Evolutionary conservation across 2,888 invertebrate species (phyloP).

Genomic region (Lochmaea capreae): DNA sequence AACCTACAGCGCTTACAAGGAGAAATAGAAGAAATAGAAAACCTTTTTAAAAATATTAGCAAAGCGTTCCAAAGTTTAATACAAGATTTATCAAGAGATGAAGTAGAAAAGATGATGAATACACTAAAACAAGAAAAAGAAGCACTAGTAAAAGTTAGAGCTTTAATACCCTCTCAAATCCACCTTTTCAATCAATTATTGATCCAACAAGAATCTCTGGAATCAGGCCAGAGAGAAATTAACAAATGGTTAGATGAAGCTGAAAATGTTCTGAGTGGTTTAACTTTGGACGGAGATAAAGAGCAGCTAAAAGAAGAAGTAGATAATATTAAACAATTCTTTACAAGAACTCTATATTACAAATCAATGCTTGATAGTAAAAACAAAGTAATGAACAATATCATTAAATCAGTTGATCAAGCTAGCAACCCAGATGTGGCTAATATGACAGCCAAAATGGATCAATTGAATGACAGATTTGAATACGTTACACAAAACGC

Average conservation of each 20-base stretch:
- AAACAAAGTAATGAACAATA: constrained; percentile 91
- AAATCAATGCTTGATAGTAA: constrained; percentile 95
- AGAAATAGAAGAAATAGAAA: constrained; percentile 89
- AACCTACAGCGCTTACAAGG: constrained; percentile 80
- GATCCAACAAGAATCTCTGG: constrained; percentile 90
- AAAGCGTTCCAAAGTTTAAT: constrained; percentile 92
- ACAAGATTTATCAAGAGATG: constrained; percentile 88
- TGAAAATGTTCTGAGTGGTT: constrained; percentile 76
- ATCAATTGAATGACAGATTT: constrained; percentile 86
- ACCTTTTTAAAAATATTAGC: constrained; percentile 89
- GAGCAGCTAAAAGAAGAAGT: constrained; percentile 81
- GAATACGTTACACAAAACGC: constrained; percentile 81
- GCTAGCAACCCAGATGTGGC: constrained; percentile 81
- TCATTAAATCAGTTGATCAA: constrained; percentile 81
- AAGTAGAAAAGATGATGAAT: constrained; percentile 91
- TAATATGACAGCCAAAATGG: constrained; percentile 78
- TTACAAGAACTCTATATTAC: constrained; percentile 89
- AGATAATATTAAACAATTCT: constrained; percentile 86
- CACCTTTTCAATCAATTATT: constrained; percentile 85
- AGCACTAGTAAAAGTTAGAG: constrained; percentile 84
- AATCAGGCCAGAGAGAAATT: constrained; percentile 88
- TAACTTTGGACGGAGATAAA: constrained; percentile 73
- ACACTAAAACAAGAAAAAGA: constrained; percentile 91
- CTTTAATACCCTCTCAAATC: constrained; percentile 83
- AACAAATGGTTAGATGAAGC: constrained; percentile 88